A percentile compares a stretch with the other conserved stretches of the same genome.
Evolutionary conservation across 2,888 invertebrate genomes (phyloP).

Genomic region (Amphimallon solstitiale): DNA sequence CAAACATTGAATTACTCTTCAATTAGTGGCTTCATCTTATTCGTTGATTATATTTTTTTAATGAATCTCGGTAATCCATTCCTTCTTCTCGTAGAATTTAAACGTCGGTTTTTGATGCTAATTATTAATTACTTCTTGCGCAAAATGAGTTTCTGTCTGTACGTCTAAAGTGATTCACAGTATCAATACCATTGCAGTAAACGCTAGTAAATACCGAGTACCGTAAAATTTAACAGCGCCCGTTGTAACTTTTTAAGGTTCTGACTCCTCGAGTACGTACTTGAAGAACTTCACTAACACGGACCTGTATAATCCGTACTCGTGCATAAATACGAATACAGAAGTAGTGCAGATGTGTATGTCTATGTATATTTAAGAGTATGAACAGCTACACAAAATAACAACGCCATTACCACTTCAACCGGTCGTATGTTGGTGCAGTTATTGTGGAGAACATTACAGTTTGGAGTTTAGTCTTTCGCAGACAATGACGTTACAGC

Average conservation of each 20-base stretch:
- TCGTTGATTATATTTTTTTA: no score
- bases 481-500: constrained; percentile 1
- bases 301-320: neutral
- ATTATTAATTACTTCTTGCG: neutral
- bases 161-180: no score
- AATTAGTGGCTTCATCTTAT: no score
- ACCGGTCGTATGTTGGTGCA: neutral
- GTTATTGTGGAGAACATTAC: neutral
- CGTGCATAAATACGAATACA: neutral
- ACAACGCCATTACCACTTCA: constrained; percentile 1
- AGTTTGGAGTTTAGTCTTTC: constrained; percentile 2
- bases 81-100: no score
- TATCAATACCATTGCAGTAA: no score
- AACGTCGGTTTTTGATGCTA: no score
- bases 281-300: neutral
- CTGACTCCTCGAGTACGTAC: neutral
- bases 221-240: constrained; percentile 10
- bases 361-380: neutral
- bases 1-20: no score
- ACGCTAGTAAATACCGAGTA: neutral
- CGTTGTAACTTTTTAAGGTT: neutral
- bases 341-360: neutral
- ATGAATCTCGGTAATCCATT: no score
- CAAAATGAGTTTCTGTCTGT: no score
- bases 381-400: constrained; percentile 1